phyloP scores from a whole-genome alignment of 2,113 vertebrate genomes.

The Pithys albifrons region DNA sequence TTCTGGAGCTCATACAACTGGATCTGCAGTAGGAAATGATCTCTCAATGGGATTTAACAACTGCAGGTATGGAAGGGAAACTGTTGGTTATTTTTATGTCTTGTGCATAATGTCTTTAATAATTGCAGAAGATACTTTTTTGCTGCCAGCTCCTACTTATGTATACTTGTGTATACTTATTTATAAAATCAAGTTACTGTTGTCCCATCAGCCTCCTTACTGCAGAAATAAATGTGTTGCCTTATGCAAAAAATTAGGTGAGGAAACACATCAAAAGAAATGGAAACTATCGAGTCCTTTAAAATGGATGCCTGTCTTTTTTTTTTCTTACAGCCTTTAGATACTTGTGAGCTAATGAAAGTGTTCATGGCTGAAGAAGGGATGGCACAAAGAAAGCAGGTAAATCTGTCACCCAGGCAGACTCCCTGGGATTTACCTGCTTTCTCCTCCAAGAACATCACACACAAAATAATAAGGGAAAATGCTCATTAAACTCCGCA shows the following conservation, averaged over 20 bases:
- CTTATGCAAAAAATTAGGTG: neutral
- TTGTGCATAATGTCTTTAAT: neutral
- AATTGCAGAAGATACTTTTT: neutral
- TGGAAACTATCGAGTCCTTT: neutral
- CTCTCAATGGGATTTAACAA: neutral
- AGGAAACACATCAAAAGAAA: neutral
- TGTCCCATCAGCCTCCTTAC: neutral
- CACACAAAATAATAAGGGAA: slow-evolving; percentile 62
- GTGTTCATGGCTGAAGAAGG: neutral
- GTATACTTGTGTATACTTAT: neutral
- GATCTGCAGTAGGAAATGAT: neutral
- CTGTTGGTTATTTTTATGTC: neutral
- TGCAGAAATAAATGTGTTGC: neutral
- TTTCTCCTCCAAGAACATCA: slow-evolving; percentile 27
- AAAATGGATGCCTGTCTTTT: neutral
- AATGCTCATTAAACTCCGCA: slow-evolving; percentile 56
- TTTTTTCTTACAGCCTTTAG: neutral
- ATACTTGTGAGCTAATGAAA: neutral
- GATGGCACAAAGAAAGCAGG: neutral
- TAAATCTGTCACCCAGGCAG: too few species aligned
- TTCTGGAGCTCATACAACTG: neutral
- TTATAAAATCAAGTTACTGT: neutral
- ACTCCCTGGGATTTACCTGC: slow-evolving; percentile 14
- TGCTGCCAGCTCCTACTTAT: neutral
- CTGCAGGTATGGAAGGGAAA: neutral